Percentiles rank a stretch among this genome's conserved stretches.
These are phyloP conservation scores for Argynnis bischoffii DNA, from an alignment of 2,888 invertebrate species.

Conservation along the genomic window DNA sequence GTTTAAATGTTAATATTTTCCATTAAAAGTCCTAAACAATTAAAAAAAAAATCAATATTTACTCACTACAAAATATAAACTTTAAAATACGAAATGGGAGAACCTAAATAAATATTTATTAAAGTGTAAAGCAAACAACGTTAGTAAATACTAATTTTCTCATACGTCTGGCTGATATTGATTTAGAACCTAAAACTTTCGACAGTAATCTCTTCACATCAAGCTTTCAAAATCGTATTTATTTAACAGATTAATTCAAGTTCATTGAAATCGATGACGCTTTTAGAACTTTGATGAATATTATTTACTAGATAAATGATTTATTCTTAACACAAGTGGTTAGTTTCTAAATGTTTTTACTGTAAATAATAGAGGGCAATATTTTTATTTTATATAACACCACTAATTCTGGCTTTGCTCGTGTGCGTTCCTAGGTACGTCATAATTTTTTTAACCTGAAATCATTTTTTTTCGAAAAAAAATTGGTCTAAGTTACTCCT, in stretches of 20 bases:
- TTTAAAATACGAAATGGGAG: no score
- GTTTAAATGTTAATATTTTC: no score
- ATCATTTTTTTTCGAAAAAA: no score
- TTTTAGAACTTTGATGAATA: conserved; percentile 11
- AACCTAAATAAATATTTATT: no score
- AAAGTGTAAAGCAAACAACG: no score
- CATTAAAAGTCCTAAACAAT: no score
- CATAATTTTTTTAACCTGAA: background rate
- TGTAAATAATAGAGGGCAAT: background rate
- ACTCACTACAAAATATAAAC: no score
- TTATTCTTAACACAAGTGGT: background rate
- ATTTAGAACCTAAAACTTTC: background rate
- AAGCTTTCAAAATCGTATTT: conserved; percentile 12
- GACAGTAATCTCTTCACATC: background rate
- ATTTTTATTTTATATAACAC: background rate
- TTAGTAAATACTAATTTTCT: background rate
- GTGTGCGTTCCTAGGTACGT: background rate
- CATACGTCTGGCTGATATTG: background rate
- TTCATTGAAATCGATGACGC: conserved; percentile 11
- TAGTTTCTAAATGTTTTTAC: background rate
- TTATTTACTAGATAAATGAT: conserved; percentile 3
- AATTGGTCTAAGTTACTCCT: no score
- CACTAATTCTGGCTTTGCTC: no score
- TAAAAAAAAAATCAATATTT: no score
- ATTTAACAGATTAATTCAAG: conserved; percentile 7